phyloP scores from a whole-genome alignment of 2,888 invertebrate genomes.

The Napeogenes sylphis region DNA sequence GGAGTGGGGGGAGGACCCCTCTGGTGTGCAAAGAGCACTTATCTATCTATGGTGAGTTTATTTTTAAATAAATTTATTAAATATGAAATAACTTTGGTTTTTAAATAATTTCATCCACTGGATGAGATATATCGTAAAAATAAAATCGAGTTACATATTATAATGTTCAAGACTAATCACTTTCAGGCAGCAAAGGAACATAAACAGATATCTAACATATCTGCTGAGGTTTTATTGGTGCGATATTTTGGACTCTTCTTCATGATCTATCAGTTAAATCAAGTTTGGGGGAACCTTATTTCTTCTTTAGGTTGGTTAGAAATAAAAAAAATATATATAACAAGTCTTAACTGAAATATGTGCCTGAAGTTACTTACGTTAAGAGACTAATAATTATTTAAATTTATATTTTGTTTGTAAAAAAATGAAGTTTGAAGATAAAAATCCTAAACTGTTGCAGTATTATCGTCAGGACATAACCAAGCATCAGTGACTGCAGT shows the following conservation, averaged over 20 bases:
- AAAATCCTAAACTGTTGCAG: slow-evolving; percentile 40
- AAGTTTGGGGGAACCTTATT: slow-evolving; percentile 83
- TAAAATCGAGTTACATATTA: too few relatives aligned
- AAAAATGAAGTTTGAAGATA: not conserved
- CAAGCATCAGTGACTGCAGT: slow-evolving; percentile 60
- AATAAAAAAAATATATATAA: too few relatives aligned
- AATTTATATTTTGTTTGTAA: not conserved
- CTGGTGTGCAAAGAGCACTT: slow-evolving; percentile 86
- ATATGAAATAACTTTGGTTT: too few relatives aligned
- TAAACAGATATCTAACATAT: slow-evolving; percentile 69
- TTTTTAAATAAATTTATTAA: too few relatives aligned
- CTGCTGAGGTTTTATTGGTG: slow-evolving; percentile 79
- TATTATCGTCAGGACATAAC: slow-evolving; percentile 64
- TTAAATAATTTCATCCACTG: too few relatives aligned
- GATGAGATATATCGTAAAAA: too few relatives aligned
- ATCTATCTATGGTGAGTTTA: slow-evolving; percentile 77
- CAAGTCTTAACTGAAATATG: too few relatives aligned
- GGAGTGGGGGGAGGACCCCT: slow-evolving; percentile 82
- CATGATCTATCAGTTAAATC: slow-evolving; percentile 83
- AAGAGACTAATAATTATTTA: too few relatives aligned
- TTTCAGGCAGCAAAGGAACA: slow-evolving; percentile 78
- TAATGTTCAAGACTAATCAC: not conserved
- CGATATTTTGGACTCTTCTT: slow-evolving; percentile 85
- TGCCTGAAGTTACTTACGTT: too few relatives aligned
- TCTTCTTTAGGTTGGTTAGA: slow-evolving; percentile 72